phyloP scores from a whole-genome alignment of 2,113 vertebrate genomes.

The Piprites chloris region DNA sequence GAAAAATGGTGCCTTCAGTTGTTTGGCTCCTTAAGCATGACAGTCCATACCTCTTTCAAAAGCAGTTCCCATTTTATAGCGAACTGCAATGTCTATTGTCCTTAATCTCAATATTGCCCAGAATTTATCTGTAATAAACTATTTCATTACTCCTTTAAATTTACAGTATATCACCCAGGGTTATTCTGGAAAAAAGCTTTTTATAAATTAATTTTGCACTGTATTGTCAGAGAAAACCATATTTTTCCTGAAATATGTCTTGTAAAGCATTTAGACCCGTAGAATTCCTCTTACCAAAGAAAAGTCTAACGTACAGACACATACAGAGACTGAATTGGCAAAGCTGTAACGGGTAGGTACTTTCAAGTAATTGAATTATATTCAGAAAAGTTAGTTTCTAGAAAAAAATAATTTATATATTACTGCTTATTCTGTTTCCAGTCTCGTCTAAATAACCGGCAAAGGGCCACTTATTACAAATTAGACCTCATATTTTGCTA shows the following conservation, averaged over 20 bases:
- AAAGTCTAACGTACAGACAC: not conserved
- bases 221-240: not conserved
- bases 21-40: not conserved
- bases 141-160: not conserved
- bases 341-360: not conserved
- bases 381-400: not conserved
- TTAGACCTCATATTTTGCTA: not conserved
- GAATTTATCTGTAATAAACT: not conserved
- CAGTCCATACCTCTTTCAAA: not conserved
- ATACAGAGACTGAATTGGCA: not conserved
- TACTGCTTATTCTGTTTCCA: not conserved
- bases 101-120: not conserved
- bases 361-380: not conserved
- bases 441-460: not conserved
- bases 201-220: not conserved
- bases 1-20: not conserved
- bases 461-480: not conserved
- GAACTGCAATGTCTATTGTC: not conserved
- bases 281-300: not conserved
- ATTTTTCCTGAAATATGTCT: not conserved
- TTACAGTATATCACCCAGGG: not conserved
- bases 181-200: not conserved
- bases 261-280: not conserved
- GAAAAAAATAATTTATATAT: not conserved
- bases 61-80: not conserved